Percentiles rank a stretch among this genome's conserved stretches.
Conservation (phyloP, 2,888 invertebrate genomes). For the Scaptodrosophila latifasciaeformis region DNA sequence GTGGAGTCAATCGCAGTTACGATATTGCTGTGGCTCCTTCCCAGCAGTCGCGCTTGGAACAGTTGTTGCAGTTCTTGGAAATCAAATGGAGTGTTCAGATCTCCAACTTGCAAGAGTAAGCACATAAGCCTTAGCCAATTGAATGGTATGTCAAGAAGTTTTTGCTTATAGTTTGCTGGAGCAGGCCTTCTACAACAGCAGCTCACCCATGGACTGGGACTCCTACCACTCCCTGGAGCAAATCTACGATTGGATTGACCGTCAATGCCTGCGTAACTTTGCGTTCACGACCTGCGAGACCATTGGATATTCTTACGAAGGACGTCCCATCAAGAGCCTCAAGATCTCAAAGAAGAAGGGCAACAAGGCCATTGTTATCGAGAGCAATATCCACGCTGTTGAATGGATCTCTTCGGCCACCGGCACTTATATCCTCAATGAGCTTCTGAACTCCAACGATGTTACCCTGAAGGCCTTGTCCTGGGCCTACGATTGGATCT, state of each 20-base stretch:
- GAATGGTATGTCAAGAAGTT: background rate
- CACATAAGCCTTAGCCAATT: background rate
- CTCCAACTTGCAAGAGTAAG: slow-evolving; percentile 34
- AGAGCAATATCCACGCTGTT: slow-evolving; percentile 41
- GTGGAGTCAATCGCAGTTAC: slow-evolving; percentile 14
- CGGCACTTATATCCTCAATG: slow-evolving; percentile 28
- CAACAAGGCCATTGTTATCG: slow-evolving; percentile 41
- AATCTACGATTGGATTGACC: slow-evolving; percentile 35
- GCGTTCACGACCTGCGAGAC: background rate
- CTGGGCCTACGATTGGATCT: slow-evolving; percentile 36
- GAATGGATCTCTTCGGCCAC: slow-evolving; percentile 47
- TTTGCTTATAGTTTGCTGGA: background rate
- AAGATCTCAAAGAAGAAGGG: slow-evolving; percentile 27
- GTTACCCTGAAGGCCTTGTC: slow-evolving; percentile 5
- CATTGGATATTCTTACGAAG: slow-evolving; percentile 38
- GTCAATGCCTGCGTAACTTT: background rate
- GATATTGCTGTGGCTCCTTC: slow-evolving; percentile 29
- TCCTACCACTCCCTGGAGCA: slow-evolving; percentile 26
- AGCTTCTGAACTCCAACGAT: slow-evolving; percentile 20
- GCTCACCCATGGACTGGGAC: slow-evolving; percentile 28
- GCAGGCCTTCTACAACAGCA: background rate
- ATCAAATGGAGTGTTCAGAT: slow-evolving; percentile 10
- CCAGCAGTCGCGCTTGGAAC: slow-evolving; percentile 22
- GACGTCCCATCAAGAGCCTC: slow-evolving; percentile 34
- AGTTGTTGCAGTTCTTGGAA: slow-evolving; percentile 11